Base-by-base conservation (phyloP, 1,140 invertebrate genomes). In the Drosophila asahinai region DNA sequence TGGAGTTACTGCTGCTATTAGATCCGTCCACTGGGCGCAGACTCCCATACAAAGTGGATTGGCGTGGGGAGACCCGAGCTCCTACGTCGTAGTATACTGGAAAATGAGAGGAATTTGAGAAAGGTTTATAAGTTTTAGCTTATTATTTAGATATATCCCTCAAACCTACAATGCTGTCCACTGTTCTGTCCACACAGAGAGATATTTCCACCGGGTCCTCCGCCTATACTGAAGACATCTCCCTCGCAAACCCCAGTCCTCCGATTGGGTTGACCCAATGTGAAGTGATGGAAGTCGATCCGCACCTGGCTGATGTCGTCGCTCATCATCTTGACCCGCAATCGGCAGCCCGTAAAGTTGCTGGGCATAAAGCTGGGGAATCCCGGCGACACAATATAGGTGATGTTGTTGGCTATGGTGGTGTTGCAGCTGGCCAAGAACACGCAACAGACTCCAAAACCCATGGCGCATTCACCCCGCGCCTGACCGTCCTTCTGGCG, bases 371-470 rank as follows among this genome's bases (percentile, higher is more conserved):
- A 94, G 64, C 96, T 95, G 11, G 97, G 97, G 93, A 97, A 98
- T 52, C 95, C 95, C 0, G 97, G 97, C 74, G 96, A 98, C 43
- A 96, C 95, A 87, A 98, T 96, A 92, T 98, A 97, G 0, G 97
- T 98, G 42, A 97, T 94, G 93, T 98, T 98, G 92, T 97, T 96
- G 75, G 94, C 94, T 6, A 97, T 95, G 62, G 95, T 95, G n/a
- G 95, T 94, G 17, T 96, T 96, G 91, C 97, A 98, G 7, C 95
- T 95, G 70, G 96, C 95, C 68, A 96, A 95, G 97, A 97, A 97
- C 30, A 97, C 95, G 92, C 97, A 98, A 89, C 97, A 98, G n/a
- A 97, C 96, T 2, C 97, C 97, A 71, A 97, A 97, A 9, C 97
- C 97, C 65, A 97, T 94, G 0, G 97, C 97, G 83, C 97, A 98